Conservation (phyloP, 2,797 vertebrate genomes). For the Menidia menidia region DNA sequence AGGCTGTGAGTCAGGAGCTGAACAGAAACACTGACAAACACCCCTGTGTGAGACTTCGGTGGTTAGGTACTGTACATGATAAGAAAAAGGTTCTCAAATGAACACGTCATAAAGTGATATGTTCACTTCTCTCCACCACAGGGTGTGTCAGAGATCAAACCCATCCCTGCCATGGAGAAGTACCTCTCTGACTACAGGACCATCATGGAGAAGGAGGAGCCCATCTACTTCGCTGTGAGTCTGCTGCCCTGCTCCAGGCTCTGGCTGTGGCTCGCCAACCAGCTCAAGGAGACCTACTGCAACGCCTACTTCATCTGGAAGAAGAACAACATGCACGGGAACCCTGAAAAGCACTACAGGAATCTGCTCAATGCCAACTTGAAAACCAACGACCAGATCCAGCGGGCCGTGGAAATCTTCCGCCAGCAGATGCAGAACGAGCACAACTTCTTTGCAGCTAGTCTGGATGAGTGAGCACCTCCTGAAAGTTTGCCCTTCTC, state of each 20-base stretch:
- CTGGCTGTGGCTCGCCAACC: slow-evolving; percentile 14
- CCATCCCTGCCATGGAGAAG: slow-evolving; percentile 17
- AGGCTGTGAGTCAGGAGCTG: too few species aligned
- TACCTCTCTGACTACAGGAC: slow-evolving; percentile 7
- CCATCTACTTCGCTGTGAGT: slow-evolving; percentile 13
- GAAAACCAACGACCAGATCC: background rate
- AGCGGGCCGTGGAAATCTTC: slow-evolving; percentile 3
- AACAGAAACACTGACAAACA: too few species aligned
- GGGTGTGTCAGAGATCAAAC: background rate
- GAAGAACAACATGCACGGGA: background rate
- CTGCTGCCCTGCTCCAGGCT: slow-evolving; percentile 16
- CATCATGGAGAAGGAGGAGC: background rate
- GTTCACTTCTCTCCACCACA: background rate
- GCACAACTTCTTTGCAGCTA: background rate
- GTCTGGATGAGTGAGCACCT: background rate
- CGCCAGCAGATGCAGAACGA: slow-evolving; percentile 18
- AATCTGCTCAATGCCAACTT: background rate
- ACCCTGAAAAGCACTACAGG: background rate
- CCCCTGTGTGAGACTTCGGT: too few species aligned
- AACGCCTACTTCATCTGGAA: slow-evolving; percentile 16
- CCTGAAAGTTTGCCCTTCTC: too few species aligned
- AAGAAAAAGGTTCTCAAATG: too few species aligned
- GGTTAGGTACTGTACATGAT: too few species aligned
- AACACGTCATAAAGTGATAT: too few species aligned
- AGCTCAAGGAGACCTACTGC: background rate